Evolutionary conservation across 2,797 vertebrate species (phyloP).

Genomic region (Gymnoscopelus braueri): DNA sequence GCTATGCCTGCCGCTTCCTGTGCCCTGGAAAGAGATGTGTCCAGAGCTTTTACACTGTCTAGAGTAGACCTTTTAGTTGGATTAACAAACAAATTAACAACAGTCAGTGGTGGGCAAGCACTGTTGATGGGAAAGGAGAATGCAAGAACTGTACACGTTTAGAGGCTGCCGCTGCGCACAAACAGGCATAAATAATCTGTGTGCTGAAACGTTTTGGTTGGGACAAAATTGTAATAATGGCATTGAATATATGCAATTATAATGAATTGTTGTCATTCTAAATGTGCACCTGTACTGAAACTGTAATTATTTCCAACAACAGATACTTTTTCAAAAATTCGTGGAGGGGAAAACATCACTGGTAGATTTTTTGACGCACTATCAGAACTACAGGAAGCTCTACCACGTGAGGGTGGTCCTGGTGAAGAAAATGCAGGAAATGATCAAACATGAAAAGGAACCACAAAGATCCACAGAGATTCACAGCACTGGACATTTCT

Average conservation of each 20-base stretch:
- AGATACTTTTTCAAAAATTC: constrained; percentile 66
- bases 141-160: no score
- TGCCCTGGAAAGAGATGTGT: no score
- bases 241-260: not conserved
- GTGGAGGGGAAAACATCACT: constrained; percentile 39
- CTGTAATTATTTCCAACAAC: constrained; percentile 14
- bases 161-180: no score
- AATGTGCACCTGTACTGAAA: not conserved
- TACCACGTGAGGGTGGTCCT: constrained; percentile 57
- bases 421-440: constrained; percentile 61
- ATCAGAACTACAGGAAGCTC: constrained; percentile 42
- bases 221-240: not conserved
- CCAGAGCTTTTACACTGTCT: no score
- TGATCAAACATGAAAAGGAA: constrained; percentile 1
- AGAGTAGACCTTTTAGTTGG: no score
- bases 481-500: not conserved
- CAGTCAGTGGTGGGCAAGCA: no score
- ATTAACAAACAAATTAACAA: no score
- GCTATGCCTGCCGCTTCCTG: no score
- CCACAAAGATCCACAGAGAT: constrained; percentile 11
- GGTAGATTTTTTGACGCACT: constrained; percentile 58
- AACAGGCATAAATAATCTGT: no score
- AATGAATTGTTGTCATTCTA: not conserved
- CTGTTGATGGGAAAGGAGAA: no score
- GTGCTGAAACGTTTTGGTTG: no score